Conservation (phyloP, 2,888 invertebrate species). For the Brenthis hecate region DNA sequence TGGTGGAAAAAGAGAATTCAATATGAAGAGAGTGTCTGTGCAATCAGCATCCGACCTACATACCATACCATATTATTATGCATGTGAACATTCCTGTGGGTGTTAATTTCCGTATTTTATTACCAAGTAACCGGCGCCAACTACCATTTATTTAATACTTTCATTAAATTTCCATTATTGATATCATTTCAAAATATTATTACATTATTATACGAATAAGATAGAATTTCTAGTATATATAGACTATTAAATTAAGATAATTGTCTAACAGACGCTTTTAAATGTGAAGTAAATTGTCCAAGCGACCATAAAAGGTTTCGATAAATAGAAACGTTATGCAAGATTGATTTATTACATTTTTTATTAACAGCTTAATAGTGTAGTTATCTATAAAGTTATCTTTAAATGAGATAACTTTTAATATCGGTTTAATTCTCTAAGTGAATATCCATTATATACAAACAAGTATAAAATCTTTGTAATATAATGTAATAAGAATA, state of each 20-base stretch:
- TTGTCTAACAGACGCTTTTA: neutral
- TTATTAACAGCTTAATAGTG: no score
- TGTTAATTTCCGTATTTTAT: conserved; percentile 52
- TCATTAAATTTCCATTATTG: conserved; percentile 29
- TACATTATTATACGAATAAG: conserved; percentile 7
- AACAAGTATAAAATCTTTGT: no score
- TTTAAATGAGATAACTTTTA: no score
- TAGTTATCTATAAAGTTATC: no score
- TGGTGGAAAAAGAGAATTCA: conserved; percentile 77
- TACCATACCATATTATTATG: conserved; percentile 65
- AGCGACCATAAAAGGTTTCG: neutral
- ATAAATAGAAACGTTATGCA: no score
- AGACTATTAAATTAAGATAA: conserved; percentile 3
- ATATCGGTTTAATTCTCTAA: no score
- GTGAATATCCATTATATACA: no score
- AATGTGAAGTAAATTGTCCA: neutral
- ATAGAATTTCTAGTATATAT: conserved; percentile 10
- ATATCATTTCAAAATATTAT: conserved; percentile 21
- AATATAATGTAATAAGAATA: no score
- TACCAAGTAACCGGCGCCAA: conserved; percentile 33
- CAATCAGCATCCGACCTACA: conserved; percentile 79
- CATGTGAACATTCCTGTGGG: conserved; percentile 52
- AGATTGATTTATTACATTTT: no score
- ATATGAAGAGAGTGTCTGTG: conserved; percentile 74
- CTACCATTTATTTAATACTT: conserved; percentile 19